Evolutionary conservation across 2,888 invertebrate genomes (phyloP), one percentile per base, ranked within the genome.

Genomic region (Crioceris asparagi): DNA sequence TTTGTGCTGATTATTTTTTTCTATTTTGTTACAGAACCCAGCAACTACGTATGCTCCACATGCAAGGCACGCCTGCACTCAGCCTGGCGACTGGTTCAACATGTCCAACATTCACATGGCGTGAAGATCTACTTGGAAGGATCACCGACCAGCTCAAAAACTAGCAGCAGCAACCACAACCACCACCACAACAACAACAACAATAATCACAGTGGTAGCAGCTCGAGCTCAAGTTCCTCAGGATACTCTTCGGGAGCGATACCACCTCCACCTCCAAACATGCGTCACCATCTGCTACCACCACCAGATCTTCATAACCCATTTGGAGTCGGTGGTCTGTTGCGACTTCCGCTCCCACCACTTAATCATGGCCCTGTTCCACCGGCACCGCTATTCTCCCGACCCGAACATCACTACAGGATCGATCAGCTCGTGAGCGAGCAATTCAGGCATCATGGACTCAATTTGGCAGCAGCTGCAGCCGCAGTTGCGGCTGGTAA

Each of bases 1-100:
- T n/a, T n/a, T n/a, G n/a, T n/a, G n/a, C n/a, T n/a, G n/a, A n/a
- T n/a, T n/a, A 21, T 7, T 7, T 7, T 21, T 10, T 10, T 27
- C 27, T 27, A 6, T 27, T 59, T 54, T 67, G 64, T 77, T 76
- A 44, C 82, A 91, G 94, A 94, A 69, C 94, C 94, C 48, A 84
- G 84, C 67, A 87, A 86, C 72, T 86, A 92, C 65, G 83, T 90
- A 49, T 96, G 94, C 60, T 86, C 84, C 31, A 91, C 92, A 49
- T 96, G 96, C 71, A 90, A 91, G 59, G 83, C 86, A 46, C 79
- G 86, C 33, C 79, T 88, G 52, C 81, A 81, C 52, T 92, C 92
- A n/a, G 93, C 96, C 5, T 96, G 96, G 96, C 75, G 84, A 39
- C 72, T 96, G 43, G 77, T 96, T 26, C 93, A 94, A 61, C 96